Percentiles rank a stretch among this genome's conserved stretches.
phyloP scores from a whole-genome alignment of 2,113 vertebrate genomes.

The Corythaeola cristata region DNA sequence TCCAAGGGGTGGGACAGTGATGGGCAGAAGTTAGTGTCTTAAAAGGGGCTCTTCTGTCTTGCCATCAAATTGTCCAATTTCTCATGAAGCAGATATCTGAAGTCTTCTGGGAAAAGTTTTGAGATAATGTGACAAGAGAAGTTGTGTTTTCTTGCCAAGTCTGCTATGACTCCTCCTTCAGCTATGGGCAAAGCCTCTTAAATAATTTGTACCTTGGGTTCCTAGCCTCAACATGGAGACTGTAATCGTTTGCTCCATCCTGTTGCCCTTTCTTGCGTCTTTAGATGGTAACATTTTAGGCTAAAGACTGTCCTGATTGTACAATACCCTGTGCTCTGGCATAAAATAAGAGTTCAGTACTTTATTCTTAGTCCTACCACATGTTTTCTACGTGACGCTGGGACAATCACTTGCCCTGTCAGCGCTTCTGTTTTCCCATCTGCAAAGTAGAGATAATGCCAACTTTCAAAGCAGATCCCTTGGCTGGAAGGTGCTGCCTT shows the following conservation, averaged over 20 bases:
- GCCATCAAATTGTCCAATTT: not conserved
- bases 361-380: conserved; percentile 22
- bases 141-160: not conserved
- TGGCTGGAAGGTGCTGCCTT: conserved; percentile 34
- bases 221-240: not conserved
- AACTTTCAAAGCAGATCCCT: not conserved
- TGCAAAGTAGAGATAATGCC: conserved; percentile 52
- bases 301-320: not conserved
- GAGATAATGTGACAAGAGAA: not conserved
- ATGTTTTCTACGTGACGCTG: not conserved
- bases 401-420: not conserved
- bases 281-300: not conserved
- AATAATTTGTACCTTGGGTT: not conserved
- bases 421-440: not conserved
- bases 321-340: not conserved
- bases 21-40: not conserved
- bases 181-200: not conserved
- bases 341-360: conserved; percentile 26
- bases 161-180: not conserved
- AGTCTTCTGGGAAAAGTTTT: not conserved
- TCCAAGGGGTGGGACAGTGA: not conserved
- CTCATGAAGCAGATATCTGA: not conserved
- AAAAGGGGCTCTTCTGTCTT: not conserved
- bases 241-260: not conserved
- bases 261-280: not conserved